Evolutionary conservation across 2,797 vertebrate genomes (phyloP).

Genomic region (Picus viridis): DNA sequence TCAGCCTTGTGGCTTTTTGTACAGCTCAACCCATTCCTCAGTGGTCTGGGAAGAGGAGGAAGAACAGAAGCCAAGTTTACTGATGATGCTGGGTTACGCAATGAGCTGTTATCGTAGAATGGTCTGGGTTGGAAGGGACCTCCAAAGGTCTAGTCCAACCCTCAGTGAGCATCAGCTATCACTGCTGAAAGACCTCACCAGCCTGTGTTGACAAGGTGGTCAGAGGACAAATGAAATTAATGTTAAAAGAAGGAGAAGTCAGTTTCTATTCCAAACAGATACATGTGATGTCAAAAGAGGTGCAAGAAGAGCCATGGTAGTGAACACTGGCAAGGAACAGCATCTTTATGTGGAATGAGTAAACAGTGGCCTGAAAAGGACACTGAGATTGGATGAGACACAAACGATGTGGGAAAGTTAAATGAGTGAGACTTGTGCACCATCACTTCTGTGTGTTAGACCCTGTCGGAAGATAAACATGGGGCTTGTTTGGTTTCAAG

Average conservation of each 20-base stretch:
- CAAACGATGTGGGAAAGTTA: background rate
- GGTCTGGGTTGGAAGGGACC: too few relatives aligned
- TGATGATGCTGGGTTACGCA: background rate
- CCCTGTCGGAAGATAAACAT: background rate
- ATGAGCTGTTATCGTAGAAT: background rate
- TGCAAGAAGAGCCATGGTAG: background rate
- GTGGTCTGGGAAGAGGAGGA: background rate
- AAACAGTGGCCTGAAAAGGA: background rate
- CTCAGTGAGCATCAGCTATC: background rate
- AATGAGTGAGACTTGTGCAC: background rate
- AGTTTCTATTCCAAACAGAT: slow-evolving; percentile 11
- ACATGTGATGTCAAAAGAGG: background rate
- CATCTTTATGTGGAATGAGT: background rate
- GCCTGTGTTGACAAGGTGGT: slow-evolving; percentile 5
- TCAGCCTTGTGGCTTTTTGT: background rate
- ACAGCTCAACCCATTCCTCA: background rate
- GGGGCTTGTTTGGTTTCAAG: background rate
- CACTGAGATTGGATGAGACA: background rate
- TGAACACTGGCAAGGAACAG: background rate
- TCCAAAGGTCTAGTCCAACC: too few relatives aligned
- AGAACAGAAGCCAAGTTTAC: background rate
- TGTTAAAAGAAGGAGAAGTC: background rate
- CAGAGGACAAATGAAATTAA: background rate
- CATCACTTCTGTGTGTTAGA: background rate
- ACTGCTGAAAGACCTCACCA: background rate